Percentiles rank a stretch among this genome's conserved stretches.
phyloP scores from a whole-genome alignment of 2,888 invertebrate genomes.

The Dolomedes plantarius region DNA sequence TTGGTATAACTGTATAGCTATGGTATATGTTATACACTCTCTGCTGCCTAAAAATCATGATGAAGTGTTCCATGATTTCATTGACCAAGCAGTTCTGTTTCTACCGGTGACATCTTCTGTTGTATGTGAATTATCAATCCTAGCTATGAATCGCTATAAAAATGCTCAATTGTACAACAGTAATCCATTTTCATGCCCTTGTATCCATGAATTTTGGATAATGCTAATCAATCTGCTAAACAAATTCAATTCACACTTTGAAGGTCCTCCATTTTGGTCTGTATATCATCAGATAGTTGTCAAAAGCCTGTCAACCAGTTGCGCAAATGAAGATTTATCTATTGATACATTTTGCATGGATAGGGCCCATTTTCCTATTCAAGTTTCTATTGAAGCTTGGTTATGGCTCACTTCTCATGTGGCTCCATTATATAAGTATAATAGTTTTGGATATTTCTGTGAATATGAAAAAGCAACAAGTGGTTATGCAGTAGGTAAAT shows the following conservation, averaged over 20 bases:
- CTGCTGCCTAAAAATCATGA: neutral
- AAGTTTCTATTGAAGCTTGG: slow-evolving; percentile 21
- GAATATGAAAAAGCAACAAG: slow-evolving; percentile 14
- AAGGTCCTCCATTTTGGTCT: slow-evolving; percentile 39
- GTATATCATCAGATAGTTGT: slow-evolving; percentile 26
- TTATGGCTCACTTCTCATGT: slow-evolving; percentile 57
- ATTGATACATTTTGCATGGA: slow-evolving; percentile 23
- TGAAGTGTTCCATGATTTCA: slow-evolving; percentile 17
- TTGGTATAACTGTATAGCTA: slow-evolving; percentile 37
- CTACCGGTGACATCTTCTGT: slow-evolving; percentile 27
- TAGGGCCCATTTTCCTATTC: neutral
- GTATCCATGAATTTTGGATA: slow-evolving; percentile 59
- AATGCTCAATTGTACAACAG: slow-evolving; percentile 1
- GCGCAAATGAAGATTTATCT: neutral
- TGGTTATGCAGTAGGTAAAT: slow-evolving; percentile 34
- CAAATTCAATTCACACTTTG: neutral
- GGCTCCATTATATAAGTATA: slow-evolving; percentile 42
- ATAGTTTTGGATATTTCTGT: slow-evolving; percentile 8
- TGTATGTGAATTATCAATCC: slow-evolving; percentile 30
- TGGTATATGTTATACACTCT: slow-evolving; percentile 10
- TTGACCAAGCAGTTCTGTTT: slow-evolving; percentile 23
- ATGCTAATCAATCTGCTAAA: slow-evolving; percentile 47
- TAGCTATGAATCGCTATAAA: slow-evolving; percentile 20
- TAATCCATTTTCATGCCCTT: slow-evolving; percentile 49
- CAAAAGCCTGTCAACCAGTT: neutral